phyloP scores from a whole-genome alignment of 2,113 vertebrate species.

The Poecilia latipinna region DNA sequence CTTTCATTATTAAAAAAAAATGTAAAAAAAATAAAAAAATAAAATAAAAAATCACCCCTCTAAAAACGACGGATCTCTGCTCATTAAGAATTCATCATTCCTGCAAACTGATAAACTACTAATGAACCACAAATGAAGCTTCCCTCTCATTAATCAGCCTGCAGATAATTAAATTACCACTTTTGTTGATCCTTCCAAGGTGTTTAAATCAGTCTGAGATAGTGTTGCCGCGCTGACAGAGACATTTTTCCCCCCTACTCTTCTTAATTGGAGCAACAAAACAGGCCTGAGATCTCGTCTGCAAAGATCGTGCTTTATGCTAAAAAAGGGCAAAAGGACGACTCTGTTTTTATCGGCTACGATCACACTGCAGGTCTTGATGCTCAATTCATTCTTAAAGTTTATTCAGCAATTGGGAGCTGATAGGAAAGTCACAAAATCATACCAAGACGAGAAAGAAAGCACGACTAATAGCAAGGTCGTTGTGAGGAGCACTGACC shows the following conservation, averaged over 20 bases:
- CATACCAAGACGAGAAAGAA: no score
- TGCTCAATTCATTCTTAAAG: no score
- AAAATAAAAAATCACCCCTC: neutral
- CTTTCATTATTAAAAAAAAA: no score
- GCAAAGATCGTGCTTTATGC: no score
- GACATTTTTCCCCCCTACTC: neutral
- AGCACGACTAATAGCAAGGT: no score
- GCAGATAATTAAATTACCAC: neutral
- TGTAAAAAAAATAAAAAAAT: no score
- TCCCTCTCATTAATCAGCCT: neutral
- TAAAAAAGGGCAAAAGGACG: no score
- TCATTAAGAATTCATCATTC: neutral
- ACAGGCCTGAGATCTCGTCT: neutral
- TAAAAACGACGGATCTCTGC: neutral
- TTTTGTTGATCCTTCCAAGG: neutral
- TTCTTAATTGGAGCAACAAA: neutral
- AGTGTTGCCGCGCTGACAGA: neutral
- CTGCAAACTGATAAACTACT: neutral
- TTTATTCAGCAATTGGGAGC: no score
- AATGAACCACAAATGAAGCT: slow-evolving; percentile 3
- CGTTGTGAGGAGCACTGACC: no score
- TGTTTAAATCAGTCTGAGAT: neutral
- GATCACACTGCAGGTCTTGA: no score
- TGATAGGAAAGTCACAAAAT: no score
- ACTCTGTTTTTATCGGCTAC: no score